A percentile compares a stretch with the other conserved stretches of the same genome.
These are phyloP conservation scores for Didymodactylos carnosus DNA, from an alignment of 2,888 invertebrate genomes.

Conservation along the genomic window DNA sequence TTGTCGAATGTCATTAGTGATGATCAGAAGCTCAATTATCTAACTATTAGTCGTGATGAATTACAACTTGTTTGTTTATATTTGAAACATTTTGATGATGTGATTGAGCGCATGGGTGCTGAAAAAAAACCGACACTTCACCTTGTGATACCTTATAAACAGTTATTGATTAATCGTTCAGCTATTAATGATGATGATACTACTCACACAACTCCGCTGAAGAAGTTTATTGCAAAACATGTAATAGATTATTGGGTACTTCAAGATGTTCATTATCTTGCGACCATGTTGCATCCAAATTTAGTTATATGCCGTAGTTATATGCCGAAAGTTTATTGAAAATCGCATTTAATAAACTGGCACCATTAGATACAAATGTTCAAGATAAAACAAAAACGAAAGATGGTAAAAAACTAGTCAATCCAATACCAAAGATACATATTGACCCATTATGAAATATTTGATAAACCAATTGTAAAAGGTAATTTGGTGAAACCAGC, in stretches of 20 bases:
- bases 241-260: background rate
- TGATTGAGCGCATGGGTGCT: background rate
- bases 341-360: background rate
- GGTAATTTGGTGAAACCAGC: background rate
- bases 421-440: background rate
- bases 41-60: background rate
- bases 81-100: background rate
- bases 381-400: background rate
- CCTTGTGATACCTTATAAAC: background rate
- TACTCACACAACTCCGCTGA: background rate
- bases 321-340: background rate
- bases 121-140: background rate
- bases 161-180: background rate
- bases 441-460: background rate
- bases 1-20: background rate
- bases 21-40: background rate
- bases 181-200: background rate
- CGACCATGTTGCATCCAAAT: background rate
- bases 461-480: background rate
- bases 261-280: background rate
- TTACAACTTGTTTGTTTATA: background rate
- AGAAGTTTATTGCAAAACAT: background rate
- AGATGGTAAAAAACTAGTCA: background rate
- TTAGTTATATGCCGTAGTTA: background rate
- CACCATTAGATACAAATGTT: background rate